phyloP scores from a whole-genome alignment of 2,888 invertebrate species.

The Platerodrilus igneus region DNA sequence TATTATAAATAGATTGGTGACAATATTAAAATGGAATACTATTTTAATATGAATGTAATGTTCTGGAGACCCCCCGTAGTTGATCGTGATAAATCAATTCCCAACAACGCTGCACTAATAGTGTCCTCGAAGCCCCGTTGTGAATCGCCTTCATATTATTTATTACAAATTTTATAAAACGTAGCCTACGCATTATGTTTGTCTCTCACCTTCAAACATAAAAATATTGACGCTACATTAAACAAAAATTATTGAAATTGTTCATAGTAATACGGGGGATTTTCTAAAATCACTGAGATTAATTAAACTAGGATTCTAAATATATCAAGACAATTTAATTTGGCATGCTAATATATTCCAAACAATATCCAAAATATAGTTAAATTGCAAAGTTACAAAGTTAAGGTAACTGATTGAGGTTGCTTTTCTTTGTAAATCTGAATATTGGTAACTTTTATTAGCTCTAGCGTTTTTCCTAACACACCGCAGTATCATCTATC shows the following conservation, averaged over 20 bases:
- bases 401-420: too few relatives aligned
- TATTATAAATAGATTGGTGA: conserved; percentile 50
- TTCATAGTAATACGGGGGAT: background rate
- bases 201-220: conserved; percentile 20
- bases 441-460: too few relatives aligned
- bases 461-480: too few relatives aligned
- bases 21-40: conserved; percentile 49
- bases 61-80: conserved; percentile 41
- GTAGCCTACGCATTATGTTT: conserved; percentile 38
- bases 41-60: conserved; percentile 48
- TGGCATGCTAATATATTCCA: too few relatives aligned
- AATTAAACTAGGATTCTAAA: too few relatives aligned
- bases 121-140: conserved; percentile 45
- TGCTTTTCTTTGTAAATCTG: too few relatives aligned
- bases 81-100: conserved; percentile 49
- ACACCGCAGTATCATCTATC: too few relatives aligned
- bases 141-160: conserved; percentile 44
- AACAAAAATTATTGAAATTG: background rate
- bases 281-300: too few relatives aligned
- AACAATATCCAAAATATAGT: too few relatives aligned
- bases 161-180: conserved; percentile 48
- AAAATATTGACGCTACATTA: conserved; percentile 9
- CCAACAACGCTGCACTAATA: conserved; percentile 47
- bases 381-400: too few relatives aligned
- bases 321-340: too few relatives aligned